These are phyloP conservation scores for Musca domestica DNA, from an alignment of 1,140 invertebrate genomes.

Conservation along the genomic window DNA sequence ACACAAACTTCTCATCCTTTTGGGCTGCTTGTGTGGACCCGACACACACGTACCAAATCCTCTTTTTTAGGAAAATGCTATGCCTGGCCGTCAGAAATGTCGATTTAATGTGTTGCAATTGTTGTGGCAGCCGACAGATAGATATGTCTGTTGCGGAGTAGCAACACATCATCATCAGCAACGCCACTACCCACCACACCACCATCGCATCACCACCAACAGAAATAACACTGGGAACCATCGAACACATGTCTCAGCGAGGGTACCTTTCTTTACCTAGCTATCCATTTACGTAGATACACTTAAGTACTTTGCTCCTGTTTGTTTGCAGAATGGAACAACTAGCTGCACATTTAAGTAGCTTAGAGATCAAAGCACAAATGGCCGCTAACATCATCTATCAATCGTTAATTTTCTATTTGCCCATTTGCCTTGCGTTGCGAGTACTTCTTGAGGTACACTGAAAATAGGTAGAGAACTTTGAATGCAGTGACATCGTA, in stretches of 20 bases:
- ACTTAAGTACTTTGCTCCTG: conserved; percentile 14
- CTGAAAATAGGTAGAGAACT: too few relatives aligned
- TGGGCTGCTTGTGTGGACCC: background rate
- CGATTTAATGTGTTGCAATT: conserved; percentile 20
- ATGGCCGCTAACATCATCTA: conserved; percentile 14
- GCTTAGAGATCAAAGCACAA: conserved; percentile 14
- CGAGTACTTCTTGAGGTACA: too few relatives aligned
- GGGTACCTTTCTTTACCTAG: too few relatives aligned
- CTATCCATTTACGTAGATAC: too few relatives aligned
- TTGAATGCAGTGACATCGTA: too few relatives aligned
- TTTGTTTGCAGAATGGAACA: conserved; percentile 12
- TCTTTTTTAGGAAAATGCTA: background rate
- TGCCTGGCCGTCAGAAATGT: background rate
- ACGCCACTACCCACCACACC: too few relatives aligned
- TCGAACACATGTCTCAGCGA: too few relatives aligned
- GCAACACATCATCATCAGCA: too few relatives aligned
- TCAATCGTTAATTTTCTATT: conserved; percentile 17
- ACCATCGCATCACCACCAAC: too few relatives aligned
- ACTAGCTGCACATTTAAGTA: conserved; percentile 9
- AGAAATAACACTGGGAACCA: too few relatives aligned
- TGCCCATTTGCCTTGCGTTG: background rate
- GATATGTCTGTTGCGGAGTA: too few relatives aligned
- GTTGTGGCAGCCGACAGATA: background rate
- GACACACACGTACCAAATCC: background rate
- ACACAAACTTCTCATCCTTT: too few relatives aligned